Evolutionary conservation across 2,797 vertebrate genomes (phyloP).

Genomic region (Danio albolineatus): DNA sequence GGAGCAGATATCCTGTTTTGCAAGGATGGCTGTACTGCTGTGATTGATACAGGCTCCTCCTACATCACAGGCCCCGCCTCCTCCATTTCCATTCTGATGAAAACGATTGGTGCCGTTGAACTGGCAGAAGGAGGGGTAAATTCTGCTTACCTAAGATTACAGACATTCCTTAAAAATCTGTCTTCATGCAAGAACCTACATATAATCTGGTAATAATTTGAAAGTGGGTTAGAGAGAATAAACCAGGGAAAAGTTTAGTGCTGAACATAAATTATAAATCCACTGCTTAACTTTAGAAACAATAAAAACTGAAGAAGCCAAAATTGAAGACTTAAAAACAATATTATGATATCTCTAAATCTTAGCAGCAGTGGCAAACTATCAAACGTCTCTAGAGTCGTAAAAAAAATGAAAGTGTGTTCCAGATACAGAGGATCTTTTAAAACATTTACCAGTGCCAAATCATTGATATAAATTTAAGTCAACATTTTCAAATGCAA

Average conservation of each 20-base stretch:
- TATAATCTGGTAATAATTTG: neutral
- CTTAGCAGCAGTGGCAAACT: neutral
- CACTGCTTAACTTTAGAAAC: neutral
- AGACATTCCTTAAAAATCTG: neutral
- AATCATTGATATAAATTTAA: neutral
- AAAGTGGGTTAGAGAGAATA: neutral
- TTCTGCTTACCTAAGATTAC: conserved; percentile 4
- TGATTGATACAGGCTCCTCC: conserved; percentile 93
- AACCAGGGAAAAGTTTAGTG: neutral
- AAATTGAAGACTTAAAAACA: neutral
- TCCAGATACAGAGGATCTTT: neutral
- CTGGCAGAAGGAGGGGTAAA: conserved; percentile 83
- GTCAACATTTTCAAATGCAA: neutral
- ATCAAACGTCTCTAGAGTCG: neutral
- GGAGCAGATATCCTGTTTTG: conserved; percentile 85
- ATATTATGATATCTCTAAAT: conserved; percentile 10
- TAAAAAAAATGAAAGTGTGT: neutral
- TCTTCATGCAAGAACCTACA: neutral
- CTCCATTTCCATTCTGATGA: conserved; percentile 86
- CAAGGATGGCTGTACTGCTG: conserved; percentile 85
- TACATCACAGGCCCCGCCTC: conserved; percentile 92
- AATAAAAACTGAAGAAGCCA: neutral
- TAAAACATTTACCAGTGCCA: neutral
- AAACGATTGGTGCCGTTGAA: conserved; percentile 85
- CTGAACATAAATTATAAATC: neutral